Base-by-base conservation (phyloP, 2,797 vertebrate genomes). In the Siniperca obscura region DNA sequence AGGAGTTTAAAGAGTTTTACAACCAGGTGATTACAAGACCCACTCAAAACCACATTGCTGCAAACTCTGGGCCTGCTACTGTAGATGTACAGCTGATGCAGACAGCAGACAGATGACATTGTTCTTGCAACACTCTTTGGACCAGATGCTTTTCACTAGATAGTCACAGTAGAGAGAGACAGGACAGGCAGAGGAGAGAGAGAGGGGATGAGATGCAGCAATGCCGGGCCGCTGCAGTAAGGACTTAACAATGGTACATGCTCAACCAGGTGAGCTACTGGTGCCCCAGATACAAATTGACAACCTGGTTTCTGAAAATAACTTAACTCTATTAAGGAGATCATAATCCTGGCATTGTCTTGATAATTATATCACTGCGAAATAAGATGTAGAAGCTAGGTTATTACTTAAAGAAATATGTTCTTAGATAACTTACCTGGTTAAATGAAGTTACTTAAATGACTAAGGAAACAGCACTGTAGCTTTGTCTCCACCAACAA, bases 1-100 rank as follows among this genome's bases (percentile, higher is more conserved):
- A 95, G 70, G 95, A 93, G 38, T 95, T 95, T 73, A 93, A 93
- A 48, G 95, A 95, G 81, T 94, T 95, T 76, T 95, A 93, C 87
- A 95, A 95, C 87, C 95, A 95, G 81, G 89, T 90, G 34, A 83
- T 38, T 57, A 17, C 6, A 36, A 19, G 14, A 16, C 25, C n/a
- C 13, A 1, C 36, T 72, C 44, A 6, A 25, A n/a, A 27, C 4
- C 36, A 4, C 3, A 0, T 5, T 34, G 19, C 30, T 36, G 8
- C 61, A 42, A 13, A 42, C 8, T 3, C 30, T 21, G 17, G n/a
- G 14, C 30, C 57, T 34, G 22, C 42, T 27, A 11, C 14, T 42
- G 21, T 27, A 22, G 40, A 17, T 27, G n/a, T 17, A 8, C 59
- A 61, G 60, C 10, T n/a, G 21, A 40, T 12, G 30, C 30, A 30